Conservation (phyloP, 2,888 invertebrate genomes). For the Abscondita cerata region DNA sequence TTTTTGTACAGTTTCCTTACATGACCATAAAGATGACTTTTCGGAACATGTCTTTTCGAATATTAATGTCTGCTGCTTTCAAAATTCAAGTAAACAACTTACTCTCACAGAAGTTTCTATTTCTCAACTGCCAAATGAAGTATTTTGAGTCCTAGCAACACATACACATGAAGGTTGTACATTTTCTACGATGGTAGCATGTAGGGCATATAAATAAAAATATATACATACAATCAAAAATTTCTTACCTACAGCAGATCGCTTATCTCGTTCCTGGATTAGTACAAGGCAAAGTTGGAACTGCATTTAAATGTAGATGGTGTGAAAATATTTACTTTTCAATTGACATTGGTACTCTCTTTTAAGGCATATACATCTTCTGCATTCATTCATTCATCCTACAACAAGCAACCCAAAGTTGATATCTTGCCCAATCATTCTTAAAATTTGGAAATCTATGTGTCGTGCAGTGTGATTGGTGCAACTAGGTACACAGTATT, state of each 20-base stretch:
- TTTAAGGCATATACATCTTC: neutral
- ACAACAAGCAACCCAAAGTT: constrained; percentile 6
- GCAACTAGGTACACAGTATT: too few species aligned
- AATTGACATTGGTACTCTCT: constrained; percentile 4
- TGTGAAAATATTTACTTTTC: constrained; percentile 1
- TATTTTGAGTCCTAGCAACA: too few species aligned
- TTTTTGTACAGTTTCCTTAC: too few species aligned
- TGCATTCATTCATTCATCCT: neutral
- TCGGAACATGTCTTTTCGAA: too few species aligned
- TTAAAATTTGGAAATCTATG: constrained; percentile 10
- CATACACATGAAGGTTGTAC: too few species aligned
- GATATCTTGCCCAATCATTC: neutral
- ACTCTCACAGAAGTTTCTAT: too few species aligned
- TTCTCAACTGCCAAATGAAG: too few species aligned
- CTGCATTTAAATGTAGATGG: constrained; percentile 5
- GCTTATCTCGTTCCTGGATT: neutral
- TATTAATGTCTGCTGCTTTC: too few species aligned
- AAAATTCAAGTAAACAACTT: too few species aligned
- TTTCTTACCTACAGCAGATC: neutral
- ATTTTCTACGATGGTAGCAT: too few species aligned
- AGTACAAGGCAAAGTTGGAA: constrained; percentile 3
- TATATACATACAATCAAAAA: neutral
- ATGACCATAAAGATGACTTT: too few species aligned
- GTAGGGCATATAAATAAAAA: neutral
- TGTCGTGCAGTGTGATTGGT: neutral